A percentile compares a stretch with the other conserved stretches of the same genome.
These are phyloP conservation scores for Anableps anableps DNA, from an alignment of 2,797 vertebrate genomes.

Conservation along the genomic window DNA sequence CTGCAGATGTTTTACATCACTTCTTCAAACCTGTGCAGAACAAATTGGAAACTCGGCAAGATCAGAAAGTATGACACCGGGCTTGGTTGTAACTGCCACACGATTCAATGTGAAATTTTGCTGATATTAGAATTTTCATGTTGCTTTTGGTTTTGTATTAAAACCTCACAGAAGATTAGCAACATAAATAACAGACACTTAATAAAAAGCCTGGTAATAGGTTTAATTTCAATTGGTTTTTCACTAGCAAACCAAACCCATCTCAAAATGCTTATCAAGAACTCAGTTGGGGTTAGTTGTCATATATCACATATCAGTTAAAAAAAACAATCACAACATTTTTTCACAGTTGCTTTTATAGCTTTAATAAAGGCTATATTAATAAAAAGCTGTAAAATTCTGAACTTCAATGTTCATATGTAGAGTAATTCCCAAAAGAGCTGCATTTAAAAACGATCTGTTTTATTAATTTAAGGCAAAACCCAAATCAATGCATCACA, in stretches of 20 bases:
- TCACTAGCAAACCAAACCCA: neutral
- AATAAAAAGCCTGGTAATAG: neutral
- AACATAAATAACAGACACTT: too few species aligned
- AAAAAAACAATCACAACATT: neutral
- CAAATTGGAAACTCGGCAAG: conserved; percentile 25
- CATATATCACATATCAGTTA: neutral
- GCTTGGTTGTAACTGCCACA: neutral
- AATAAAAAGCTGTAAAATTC: neutral
- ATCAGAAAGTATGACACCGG: conserved; percentile 16
- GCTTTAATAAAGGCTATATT: neutral
- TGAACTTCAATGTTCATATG: neutral
- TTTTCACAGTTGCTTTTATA: neutral
- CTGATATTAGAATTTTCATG: neutral
- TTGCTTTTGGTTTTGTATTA: neutral
- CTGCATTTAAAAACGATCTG: neutral
- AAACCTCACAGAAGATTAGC: neutral
- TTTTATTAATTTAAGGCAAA: neutral
- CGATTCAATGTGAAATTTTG: neutral
- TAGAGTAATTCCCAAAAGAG: neutral
- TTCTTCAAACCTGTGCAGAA: conserved; percentile 35
- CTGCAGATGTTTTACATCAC: conserved; percentile 31
- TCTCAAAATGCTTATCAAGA: neutral
- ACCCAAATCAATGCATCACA: neutral
- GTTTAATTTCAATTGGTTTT: neutral
- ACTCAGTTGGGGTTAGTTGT: too few species aligned